Evolutionary conservation across 2,113 vertebrate species (phyloP).

Genomic region (Oncorhynchus tshawytscha): DNA sequence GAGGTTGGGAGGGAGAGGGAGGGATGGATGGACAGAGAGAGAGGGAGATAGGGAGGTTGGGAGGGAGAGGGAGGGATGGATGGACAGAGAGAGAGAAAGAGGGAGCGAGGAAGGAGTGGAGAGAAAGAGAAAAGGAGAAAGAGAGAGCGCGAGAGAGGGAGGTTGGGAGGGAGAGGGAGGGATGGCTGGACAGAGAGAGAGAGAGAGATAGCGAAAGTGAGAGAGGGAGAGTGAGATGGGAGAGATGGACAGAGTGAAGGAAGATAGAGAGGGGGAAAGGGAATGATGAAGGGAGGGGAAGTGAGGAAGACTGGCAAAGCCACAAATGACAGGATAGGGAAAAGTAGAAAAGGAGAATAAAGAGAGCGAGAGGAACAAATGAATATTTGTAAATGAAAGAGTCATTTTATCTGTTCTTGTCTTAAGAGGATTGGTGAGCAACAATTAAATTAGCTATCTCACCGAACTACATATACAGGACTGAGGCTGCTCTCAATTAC

Average conservation of each 20-base stretch:
- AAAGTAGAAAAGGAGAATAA: neutral
- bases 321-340: neutral
- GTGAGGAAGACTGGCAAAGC: neutral
- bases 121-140: no score
- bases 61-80: neutral
- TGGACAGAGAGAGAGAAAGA: no score
- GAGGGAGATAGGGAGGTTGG: slow-evolving; percentile 1
- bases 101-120: no score
- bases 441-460: slow-evolving; percentile 64
- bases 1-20: slow-evolving; percentile 33
- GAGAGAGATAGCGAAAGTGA: neutral
- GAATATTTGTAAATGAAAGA: slow-evolving; percentile 20
- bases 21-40: neutral
- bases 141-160: neutral
- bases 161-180: no score
- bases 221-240: slow-evolving; percentile 8
- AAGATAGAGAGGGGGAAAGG: neutral
- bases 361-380: neutral
- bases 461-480: slow-evolving; percentile 62
- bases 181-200: no score
- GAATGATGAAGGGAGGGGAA: neutral
- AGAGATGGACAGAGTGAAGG: neutral
- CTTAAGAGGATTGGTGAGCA: slow-evolving; percentile 49
- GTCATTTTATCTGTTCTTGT: slow-evolving; percentile 53
- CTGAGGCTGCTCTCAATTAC: slow-evolving; percentile 56